Evolutionary conservation across 2,888 invertebrate genomes (phyloP).

Genomic region (Ophion ellenae): DNA sequence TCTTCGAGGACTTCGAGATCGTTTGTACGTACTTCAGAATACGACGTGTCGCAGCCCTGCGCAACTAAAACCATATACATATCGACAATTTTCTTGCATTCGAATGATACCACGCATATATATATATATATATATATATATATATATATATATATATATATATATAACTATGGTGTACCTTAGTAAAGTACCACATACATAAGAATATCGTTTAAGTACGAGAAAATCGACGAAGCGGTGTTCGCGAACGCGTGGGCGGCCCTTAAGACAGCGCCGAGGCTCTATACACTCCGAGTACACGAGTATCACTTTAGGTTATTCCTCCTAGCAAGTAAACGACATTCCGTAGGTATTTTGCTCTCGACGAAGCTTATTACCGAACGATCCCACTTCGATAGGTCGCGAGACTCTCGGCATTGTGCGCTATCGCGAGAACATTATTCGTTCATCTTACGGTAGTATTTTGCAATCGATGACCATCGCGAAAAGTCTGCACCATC

Average conservation of each 20-base stretch:
- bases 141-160: no score
- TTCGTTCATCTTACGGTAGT: no score
- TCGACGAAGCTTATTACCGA: conserved; percentile 2
- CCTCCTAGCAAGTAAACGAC: background rate
- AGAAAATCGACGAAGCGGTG: conserved; percentile 38
- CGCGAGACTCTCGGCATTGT: background rate
- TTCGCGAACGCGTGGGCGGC: conserved; percentile 52
- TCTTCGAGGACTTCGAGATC: conserved; percentile 16
- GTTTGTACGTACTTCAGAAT: conserved; percentile 23
- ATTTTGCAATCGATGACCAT: no score
- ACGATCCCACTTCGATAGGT: background rate
- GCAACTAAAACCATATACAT: conserved; percentile 15
- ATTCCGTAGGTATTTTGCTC: conserved; percentile 16
- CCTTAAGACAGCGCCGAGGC: conserved; percentile 11
- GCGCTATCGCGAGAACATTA: background rate
- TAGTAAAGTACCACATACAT: conserved; percentile 2
- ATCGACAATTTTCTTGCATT: conserved; percentile 16
- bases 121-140: background rate
- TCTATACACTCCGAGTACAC: conserved; percentile 13
- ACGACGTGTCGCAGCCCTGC: background rate
- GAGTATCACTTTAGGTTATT: conserved; percentile 19
- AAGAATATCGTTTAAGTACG: conserved; percentile 7
- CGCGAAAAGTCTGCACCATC: no score
- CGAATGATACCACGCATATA: conserved; percentile 1
- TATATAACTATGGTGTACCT: background rate